phyloP scores from a whole-genome alignment of 2,113 vertebrate species.

The Catharus bicknelli region DNA sequence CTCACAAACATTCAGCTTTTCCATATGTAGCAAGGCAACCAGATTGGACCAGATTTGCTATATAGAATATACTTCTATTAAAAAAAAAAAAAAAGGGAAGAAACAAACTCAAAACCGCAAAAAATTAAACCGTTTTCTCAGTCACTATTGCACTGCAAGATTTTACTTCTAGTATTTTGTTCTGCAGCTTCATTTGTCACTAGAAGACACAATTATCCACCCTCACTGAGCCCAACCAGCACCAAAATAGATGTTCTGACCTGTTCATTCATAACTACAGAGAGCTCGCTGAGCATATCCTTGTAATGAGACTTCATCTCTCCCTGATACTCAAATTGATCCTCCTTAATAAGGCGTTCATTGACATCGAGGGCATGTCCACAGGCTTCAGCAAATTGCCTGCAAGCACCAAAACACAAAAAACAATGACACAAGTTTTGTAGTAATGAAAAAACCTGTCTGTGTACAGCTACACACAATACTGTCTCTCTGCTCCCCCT shows the following conservation, averaged over 20 bases:
- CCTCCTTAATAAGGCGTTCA: slow-evolving; percentile 95
- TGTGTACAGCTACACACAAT: accelerated
- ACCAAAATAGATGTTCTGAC: slow-evolving; percentile 64
- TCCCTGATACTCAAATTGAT: slow-evolving; percentile 97
- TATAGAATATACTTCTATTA: neutral
- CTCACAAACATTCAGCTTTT: neutral
- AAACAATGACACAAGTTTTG: neutral
- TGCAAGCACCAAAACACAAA: slow-evolving; percentile 46
- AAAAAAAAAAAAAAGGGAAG: neutral
- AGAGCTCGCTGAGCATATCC: slow-evolving; percentile 94
- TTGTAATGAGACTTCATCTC: slow-evolving; percentile 95
- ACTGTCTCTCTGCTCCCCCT: neutral
- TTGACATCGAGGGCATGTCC: slow-evolving; percentile 96
- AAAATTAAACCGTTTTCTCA: neutral
- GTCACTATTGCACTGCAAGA: neutral
- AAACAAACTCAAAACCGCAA: neutral
- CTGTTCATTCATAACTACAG: slow-evolving; percentile 94
- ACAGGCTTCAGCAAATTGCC: slow-evolving; percentile 94
- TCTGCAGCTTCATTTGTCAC: neutral
- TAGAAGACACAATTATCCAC: neutral
- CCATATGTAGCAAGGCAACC: neutral
- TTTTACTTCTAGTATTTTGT: neutral
- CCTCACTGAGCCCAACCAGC: neutral
- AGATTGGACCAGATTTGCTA: neutral
- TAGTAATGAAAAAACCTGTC: neutral